Evolutionary conservation across 2,888 invertebrate species (phyloP).

Genomic region (Amaurobius ferox): DNA sequence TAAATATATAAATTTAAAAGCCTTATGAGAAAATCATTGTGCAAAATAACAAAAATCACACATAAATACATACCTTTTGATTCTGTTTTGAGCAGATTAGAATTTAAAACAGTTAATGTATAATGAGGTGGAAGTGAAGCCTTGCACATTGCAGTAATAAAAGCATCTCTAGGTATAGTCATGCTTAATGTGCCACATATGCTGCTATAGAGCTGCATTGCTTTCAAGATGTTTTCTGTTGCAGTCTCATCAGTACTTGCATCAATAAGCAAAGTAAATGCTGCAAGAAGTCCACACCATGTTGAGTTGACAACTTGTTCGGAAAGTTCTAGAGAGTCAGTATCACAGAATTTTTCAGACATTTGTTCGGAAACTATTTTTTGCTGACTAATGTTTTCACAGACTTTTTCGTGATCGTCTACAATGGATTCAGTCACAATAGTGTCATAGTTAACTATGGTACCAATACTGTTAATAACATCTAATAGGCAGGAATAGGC

Average conservation of each 20-base stretch:
- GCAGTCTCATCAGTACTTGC: conserved; percentile 94
- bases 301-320: conserved; percentile 92
- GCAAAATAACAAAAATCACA: too few relatives aligned
- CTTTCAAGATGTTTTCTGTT: conserved; percentile 92
- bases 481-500: conserved; percentile 96
- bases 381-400: neutral
- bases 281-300: conserved; percentile 95
- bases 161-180: conserved; percentile 90
- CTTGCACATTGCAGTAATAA: conserved; percentile 95
- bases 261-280: conserved; percentile 92
- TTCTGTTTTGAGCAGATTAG: conserved; percentile 60
- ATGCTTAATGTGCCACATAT: conserved; percentile 90
- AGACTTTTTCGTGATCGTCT: neutral
- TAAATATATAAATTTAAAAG: too few relatives aligned
- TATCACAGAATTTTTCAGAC: conserved; percentile 50
- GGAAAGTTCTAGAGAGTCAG: conserved; percentile 42
- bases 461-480: conserved; percentile 89
- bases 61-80: conserved; percentile 44
- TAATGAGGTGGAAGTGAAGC: conserved; percentile 97
- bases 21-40: too few relatives aligned
- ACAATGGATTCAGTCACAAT: neutral
- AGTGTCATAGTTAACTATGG: conserved; percentile 80
- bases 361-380: conserved; percentile 21
- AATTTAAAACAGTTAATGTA: conserved; percentile 88
- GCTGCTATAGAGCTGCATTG: conserved; percentile 92